Base-by-base conservation (phyloP, 2,113 vertebrate genomes). In the Lates calcarifer region DNA sequence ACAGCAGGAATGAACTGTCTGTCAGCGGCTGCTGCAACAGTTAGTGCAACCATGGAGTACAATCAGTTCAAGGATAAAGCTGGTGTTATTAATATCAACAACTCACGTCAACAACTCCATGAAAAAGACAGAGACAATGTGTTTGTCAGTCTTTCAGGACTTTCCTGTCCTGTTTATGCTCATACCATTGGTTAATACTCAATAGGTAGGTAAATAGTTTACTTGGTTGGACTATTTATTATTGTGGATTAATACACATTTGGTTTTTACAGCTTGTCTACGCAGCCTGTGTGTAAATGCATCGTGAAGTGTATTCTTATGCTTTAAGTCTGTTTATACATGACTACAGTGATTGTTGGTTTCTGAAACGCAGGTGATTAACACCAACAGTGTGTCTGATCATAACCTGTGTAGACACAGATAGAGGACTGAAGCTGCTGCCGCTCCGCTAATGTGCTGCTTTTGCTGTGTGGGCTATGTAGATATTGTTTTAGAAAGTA, bases 11-110 rank as follows among this genome's bases (percentile, higher is more conserved):
- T 18, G 47, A 79, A 74, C 70, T 24, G 39, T 53, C 75, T 15
- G 53, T 86, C 61, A 62, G 41, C 33, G 41, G 35, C 71, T 51
- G 60, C 64, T 56, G 35, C 53, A 35, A 37, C 56, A 57, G 45
- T 29, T 17, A 10, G 49, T n/a, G 31, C 56, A 13, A 49, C 37
- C 28, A n/a, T 26, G 4, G 64, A 37, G 20, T 43, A 3, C 26
- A 56, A 41, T 20, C 29, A 37, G 49, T 37, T 28, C 1, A 20
- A 37, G 13, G 22, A 74, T 53, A 18, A 41, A 12, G 18, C 26
- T 6, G 31, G 58, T 31, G 41, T 45, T 35, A 17, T 1, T 53
- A 3, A 39, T 63, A 9, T 57, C 31, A 35, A 63, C 31, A 33
- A 15, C 28, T 29, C 13, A n/a, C n/a, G n/a, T n/a, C n/a, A n/a